phyloP scores from a whole-genome alignment of 2,888 invertebrate species.

The Pollenia griseotomentosa region DNA sequence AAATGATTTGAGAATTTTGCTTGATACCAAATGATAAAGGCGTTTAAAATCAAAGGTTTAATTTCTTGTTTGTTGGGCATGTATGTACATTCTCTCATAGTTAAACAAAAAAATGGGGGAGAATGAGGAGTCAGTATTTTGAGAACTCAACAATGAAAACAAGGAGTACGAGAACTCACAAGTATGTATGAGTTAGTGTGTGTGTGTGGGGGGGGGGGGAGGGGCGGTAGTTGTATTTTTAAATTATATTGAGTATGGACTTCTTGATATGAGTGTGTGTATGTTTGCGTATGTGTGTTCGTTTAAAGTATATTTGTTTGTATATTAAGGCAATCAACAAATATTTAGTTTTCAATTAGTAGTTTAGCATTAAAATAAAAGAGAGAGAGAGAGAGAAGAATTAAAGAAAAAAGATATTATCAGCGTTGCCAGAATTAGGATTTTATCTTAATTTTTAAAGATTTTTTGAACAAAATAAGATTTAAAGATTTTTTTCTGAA shows the following conservation, averaged over 20 bases:
- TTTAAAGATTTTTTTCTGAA: too few species aligned
- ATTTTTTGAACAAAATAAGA: too few species aligned
- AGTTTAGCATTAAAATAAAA: slow-evolving; percentile 58
- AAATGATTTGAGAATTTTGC: too few species aligned
- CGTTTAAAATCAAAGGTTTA: too few species aligned
- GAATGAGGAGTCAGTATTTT: neutral
- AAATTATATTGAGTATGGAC: slow-evolving; percentile 44
- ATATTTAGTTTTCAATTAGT: slow-evolving; percentile 73
- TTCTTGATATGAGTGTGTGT: slow-evolving; percentile 1
- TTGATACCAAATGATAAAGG: too few species aligned
- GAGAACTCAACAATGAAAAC: neutral
- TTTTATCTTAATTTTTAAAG: too few species aligned
- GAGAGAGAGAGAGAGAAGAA: slow-evolving; percentile 27
- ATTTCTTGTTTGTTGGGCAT: neutral
- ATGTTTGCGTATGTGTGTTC: neutral
- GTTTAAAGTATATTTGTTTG: slow-evolving; percentile 43
- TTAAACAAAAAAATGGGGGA: neutral
- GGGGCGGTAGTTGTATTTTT: slow-evolving; percentile 49
- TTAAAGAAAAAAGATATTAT: slow-evolving; percentile 34
- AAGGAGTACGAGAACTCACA: slow-evolving; percentile 2
- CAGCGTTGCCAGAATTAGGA: too few species aligned
- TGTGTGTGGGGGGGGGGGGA: neutral
- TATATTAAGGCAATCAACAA: slow-evolving; percentile 72
- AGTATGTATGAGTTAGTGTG: neutral
- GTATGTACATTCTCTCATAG: neutral